phyloP scores from a whole-genome alignment of 2,797 vertebrate species.

The Phoeniculus purpureus region DNA sequence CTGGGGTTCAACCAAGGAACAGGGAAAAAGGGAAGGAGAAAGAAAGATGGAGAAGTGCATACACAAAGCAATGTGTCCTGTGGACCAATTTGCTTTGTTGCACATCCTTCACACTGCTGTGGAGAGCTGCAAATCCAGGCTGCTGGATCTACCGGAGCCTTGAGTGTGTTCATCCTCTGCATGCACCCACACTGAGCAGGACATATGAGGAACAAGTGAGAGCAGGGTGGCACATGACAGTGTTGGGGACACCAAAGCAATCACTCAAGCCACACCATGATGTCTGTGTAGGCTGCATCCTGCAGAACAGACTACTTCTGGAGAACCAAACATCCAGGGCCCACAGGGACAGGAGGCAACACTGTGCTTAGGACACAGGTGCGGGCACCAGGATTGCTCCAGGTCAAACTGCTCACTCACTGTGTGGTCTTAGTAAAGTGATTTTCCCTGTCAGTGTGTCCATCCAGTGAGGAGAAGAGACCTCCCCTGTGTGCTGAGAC shows the following conservation, averaged over 20 bases:
- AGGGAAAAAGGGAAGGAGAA: not conserved
- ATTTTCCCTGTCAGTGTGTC: not conserved
- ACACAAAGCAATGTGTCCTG: not conserved
- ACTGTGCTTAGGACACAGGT: not conserved
- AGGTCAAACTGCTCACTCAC: not conserved
- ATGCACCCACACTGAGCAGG: fast-evolving
- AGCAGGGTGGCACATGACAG: not conserved
- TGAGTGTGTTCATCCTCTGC: not conserved
- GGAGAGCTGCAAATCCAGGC: not conserved
- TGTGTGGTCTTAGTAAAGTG: not conserved
- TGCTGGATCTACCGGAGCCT: not conserved
- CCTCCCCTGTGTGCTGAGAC: not conserved
- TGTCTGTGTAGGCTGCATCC: not conserved
- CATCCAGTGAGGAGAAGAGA: not conserved
- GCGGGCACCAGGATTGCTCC: not conserved
- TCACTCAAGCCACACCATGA: not conserved
- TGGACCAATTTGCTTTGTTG: not conserved
- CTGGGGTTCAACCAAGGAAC: fast-evolving
- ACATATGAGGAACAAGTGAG: fast-evolving
- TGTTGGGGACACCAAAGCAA: not conserved
- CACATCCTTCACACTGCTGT: not conserved
- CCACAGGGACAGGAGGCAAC: fast-evolving
- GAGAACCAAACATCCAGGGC: fast-evolving
- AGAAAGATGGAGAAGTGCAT: not conserved
- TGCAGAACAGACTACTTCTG: not conserved